Evolutionary conservation across 2,113 vertebrate genomes (phyloP), one percentile per base, ranked within the genome.

Genomic region (Sylvietta virens): DNA sequence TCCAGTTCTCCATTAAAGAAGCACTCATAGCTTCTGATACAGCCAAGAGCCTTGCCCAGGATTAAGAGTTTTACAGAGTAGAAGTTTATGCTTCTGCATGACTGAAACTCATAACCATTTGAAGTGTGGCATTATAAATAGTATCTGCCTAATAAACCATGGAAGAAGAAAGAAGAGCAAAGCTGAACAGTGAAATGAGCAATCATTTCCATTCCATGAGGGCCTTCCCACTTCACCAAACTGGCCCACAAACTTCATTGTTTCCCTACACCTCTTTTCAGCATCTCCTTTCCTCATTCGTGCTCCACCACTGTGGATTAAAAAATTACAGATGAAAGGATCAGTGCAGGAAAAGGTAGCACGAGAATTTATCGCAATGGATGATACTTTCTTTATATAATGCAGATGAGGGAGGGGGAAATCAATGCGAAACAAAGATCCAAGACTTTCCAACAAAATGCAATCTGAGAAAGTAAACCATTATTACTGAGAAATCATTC

Each of bases 331-430:
- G n/a, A 65, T 82, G 22, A 69, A 91, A 88, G 50, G 21, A 24
- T 70, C 37, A 54, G 39, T 31, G 33, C 42, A 90, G 31, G 57
- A 73, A 91, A 92, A 90, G 27, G 42, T 47, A 85, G n/a, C 19
- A 87, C 44, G 30, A 51, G 35, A 85, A 85, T 88, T 72, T 77
- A 73, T 80, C 10, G 3, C 50, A 58, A 22, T 12, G 31, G 50
- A 82, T 91, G 56, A 77, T 69, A 61, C 2, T 84, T 20, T 21
- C 13, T 74, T 81, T 88, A 67, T 40, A 48, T 84, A 86, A 90
- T 5, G 20, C 30, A 20, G 23, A 7, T 1, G 0, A 4, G 4
- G 4, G 1, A n/a, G 12, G 10, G 11, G 5, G 3, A 42, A 87
- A 91, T 53, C 78, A 58, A 66, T 70, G 62, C 18, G 56, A 95